Evolutionary conservation across 2,888 invertebrate genomes (phyloP), one percentile per base, ranked within the genome.

Genomic region (Cremastobaeus sp.): DNA sequence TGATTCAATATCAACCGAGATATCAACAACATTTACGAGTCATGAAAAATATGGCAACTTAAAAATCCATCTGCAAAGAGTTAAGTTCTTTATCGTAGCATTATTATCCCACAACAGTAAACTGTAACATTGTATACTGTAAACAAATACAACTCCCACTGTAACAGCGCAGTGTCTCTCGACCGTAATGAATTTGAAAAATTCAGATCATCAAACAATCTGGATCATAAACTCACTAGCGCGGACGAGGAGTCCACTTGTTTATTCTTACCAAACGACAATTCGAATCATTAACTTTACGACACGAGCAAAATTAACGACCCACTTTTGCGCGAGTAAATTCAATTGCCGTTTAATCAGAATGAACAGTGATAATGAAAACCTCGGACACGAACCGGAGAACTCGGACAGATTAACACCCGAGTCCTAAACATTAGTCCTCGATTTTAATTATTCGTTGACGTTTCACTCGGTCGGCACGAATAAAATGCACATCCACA

Each of bases 401-500:
- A 34, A n/a, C 17, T 64, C 28, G 45, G 32, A 69, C 43, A 52
- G 60, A 69, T 60, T 70, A 62, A 45, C 60, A 39, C 50, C 6
- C 21, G 34, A 9, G 18, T 50, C 52, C 64, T 72, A 72, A 66
- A 66, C 60, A 65, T 60, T 35, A 47, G 59, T 60, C 60, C 60
- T 28, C 54, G 47, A 18, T 66, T 66, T 72, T 60, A 72, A 72
- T 66, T 66, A 66, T 60, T 55, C 30, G 9, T 34, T 21, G 65
- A 37, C 64, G 64, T 74, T 74, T 68, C 66, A 68, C 68, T 68
- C 18, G 62, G 41, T 32, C 52, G 47, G 20, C 30, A 35, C 47
- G 14, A 28, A 57, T 64, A 57, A 71, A 65, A 47, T 48, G 39
- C 50, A 68, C 30, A 68, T 64, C 62, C 73, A 48, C 52, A 41